Percentiles rank a stretch among this genome's conserved stretches.
phyloP scores from a whole-genome alignment of 2,113 vertebrate species.

The Mastomys coucha region DNA sequence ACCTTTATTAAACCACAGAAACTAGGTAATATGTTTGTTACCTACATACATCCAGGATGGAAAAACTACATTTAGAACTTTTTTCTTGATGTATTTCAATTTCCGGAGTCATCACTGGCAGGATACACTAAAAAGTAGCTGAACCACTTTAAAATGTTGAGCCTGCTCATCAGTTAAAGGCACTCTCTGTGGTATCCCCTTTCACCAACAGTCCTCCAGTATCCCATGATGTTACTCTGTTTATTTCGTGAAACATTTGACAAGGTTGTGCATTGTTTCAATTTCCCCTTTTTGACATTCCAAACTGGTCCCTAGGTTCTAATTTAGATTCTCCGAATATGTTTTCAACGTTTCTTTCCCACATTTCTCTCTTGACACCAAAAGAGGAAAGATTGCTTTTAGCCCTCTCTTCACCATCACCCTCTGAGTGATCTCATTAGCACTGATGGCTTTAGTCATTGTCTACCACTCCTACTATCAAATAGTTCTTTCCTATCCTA shows the following conservation, averaged over 20 bases:
- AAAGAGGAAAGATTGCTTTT: neutral
- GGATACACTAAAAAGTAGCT: neutral
- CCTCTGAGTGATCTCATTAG: neutral
- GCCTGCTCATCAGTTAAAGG: slow-evolving; percentile 17
- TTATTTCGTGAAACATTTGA: neutral
- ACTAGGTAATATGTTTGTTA: slow-evolving; percentile 65
- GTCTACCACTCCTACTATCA: neutral
- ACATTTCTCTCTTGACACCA: neutral
- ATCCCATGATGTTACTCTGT: neutral
- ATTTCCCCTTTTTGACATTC: slow-evolving; percentile 26
- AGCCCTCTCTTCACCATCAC: neutral
- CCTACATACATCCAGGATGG: slow-evolving; percentile 27
- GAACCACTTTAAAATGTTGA: neutral
- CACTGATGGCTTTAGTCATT: neutral
- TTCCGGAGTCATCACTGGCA: slow-evolving; percentile 8
- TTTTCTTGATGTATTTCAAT: slow-evolving; percentile 20
- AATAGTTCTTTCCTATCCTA: neutral
- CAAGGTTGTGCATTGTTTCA: neutral
- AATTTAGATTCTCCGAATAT: neutral
- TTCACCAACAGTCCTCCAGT: neutral
- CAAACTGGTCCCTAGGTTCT: neutral
- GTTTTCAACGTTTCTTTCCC: neutral
- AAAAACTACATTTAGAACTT: slow-evolving; percentile 48
- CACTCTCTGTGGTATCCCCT: neutral
- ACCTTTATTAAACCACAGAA: slow-evolving; percentile 71